These are phyloP conservation scores for Punctoribates punctum DNA, from an alignment of 2,888 invertebrate genomes.

Conservation along the genomic window DNA sequence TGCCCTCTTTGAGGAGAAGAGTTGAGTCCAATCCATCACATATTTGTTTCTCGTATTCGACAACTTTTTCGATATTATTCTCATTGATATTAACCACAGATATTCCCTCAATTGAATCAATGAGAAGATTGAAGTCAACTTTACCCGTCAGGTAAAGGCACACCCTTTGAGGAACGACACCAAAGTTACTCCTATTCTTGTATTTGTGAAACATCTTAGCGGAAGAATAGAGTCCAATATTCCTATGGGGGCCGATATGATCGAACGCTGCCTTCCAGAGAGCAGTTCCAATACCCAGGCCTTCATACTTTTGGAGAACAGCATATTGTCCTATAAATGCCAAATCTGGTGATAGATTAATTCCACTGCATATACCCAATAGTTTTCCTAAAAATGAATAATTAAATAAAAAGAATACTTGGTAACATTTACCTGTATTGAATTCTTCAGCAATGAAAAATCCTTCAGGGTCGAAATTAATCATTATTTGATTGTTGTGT, in stretches of 20 bases:
- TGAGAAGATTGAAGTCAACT: neutral
- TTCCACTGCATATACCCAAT: slow-evolving; percentile 38
- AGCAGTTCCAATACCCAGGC: slow-evolving; percentile 43
- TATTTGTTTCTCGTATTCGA: neutral
- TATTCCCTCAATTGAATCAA: neutral
- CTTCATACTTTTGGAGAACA: slow-evolving; percentile 42
- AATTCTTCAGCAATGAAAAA: too few relatives aligned
- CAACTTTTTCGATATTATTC: neutral
- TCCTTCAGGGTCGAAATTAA: too few relatives aligned
- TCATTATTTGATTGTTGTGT: too few relatives aligned
- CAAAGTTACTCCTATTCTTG: slow-evolving; percentile 44
- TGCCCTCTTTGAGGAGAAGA: neutral
- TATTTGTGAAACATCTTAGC: slow-evolving; percentile 42
- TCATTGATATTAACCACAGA: neutral
- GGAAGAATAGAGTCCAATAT: slow-evolving; percentile 42
- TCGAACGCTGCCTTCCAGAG: slow-evolving; percentile 44
- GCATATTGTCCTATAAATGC: slow-evolving; percentile 45
- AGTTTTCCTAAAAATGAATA: slow-evolving; percentile 31
- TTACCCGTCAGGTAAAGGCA: neutral
- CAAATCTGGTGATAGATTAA: slow-evolving; percentile 38
- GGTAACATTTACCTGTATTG: too few relatives aligned
- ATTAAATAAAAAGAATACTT: too few relatives aligned
- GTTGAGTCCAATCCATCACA: neutral
- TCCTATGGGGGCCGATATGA: slow-evolving; percentile 39
- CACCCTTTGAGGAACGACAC: neutral